Percentiles rank a stretch among this genome's conserved stretches.
These are phyloP conservation scores for Coccyzus lansbergi DNA, from an alignment of 2,797 vertebrate species.

Conservation along the genomic window DNA sequence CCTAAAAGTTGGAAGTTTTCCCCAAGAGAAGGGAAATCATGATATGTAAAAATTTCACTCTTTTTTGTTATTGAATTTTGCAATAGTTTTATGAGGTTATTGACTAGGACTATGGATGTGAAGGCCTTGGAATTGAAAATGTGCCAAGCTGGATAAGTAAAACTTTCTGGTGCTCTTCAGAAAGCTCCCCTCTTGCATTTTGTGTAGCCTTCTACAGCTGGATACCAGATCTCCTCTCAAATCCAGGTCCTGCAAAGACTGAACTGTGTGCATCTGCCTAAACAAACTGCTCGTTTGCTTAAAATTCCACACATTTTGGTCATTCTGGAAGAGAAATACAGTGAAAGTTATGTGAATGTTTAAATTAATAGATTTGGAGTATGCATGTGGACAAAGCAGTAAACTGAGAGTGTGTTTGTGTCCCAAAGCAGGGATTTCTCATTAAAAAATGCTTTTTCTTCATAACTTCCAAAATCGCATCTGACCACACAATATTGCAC, in stretches of 20 bases:
- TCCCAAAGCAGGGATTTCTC: background rate
- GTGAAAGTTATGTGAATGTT: background rate
- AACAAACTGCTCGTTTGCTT: background rate
- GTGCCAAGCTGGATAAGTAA: constrained; percentile 74
- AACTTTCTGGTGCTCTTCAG: background rate
- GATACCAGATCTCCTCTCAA: background rate
- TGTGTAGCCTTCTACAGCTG: background rate
- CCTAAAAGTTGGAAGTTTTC: background rate
- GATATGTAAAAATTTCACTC: background rate
- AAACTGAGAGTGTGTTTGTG: background rate
- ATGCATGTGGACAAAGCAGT: background rate
- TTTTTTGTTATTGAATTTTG: background rate
- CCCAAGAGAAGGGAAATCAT: background rate
- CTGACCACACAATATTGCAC: background rate
- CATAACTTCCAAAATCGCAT: background rate
- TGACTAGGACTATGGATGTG: constrained; percentile 78
- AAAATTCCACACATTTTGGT: background rate
- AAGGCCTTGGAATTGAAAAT: constrained; percentile 78
- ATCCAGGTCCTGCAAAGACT: background rate
- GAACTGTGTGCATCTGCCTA: background rate
- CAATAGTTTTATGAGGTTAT: constrained; percentile 78
- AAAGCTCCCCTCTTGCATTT: background rate
- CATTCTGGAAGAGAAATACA: background rate
- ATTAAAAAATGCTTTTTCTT: background rate
- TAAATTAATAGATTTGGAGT: background rate